Evolutionary conservation across 92 coral and sea anemone genomes (phyloP).

Genomic region (Umimayanthus kanabou): DNA sequence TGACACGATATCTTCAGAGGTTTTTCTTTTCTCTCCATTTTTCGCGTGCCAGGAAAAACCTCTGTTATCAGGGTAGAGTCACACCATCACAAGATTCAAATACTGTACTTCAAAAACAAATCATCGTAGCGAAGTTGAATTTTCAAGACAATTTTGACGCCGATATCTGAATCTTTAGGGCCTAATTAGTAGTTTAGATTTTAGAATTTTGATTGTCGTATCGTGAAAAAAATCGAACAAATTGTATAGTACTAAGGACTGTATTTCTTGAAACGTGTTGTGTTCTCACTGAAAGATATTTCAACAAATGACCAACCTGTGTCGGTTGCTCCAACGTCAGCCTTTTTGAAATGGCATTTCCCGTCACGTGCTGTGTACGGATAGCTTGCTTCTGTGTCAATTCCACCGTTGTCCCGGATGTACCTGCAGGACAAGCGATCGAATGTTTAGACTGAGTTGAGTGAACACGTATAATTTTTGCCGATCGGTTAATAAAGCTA

Average conservation of each 20-base stretch:
- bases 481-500: not conserved
- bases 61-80: no score
- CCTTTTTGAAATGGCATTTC: constrained; percentile 56
- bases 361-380: constrained; percentile 69
- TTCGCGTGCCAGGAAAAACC: no score
- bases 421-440: constrained; percentile 41
- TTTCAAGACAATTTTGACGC: no score
- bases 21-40: no score
- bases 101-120: no score
- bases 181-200: no score
- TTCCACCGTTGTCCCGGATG: constrained; percentile 71
- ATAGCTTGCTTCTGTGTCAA: constrained; percentile 85
- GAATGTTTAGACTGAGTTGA: not conserved
- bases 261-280: not conserved
- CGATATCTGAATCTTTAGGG: no score
- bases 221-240: no score
- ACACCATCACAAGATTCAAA: no score
- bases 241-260: not conserved
- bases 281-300: not conserved
- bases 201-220: no score
- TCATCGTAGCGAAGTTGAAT: no score
- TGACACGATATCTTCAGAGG: no score
- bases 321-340: constrained; percentile 78
- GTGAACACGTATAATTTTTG: not conserved
- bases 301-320: constrained; percentile 54